Percentiles rank a stretch among this genome's conserved stretches.
Conservation (phyloP, 2,113 vertebrate genomes). For the Barbus barbus region DNA sequence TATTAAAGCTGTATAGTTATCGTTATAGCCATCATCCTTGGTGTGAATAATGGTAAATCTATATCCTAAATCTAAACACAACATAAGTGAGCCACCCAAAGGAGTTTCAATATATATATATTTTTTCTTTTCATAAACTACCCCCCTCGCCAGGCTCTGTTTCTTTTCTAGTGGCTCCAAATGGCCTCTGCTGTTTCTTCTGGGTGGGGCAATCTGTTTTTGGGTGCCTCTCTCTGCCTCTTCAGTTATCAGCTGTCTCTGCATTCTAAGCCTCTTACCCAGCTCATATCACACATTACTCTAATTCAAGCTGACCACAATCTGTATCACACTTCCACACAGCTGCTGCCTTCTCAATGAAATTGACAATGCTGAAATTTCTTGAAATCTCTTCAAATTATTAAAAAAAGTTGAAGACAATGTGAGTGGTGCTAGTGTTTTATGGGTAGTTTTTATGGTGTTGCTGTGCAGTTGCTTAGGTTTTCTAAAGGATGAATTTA, state of each 20-base stretch:
- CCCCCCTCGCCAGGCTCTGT: background rate
- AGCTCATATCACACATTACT: slow-evolving; percentile 27
- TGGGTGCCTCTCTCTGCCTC: slow-evolving; percentile 16
- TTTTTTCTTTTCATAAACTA: background rate
- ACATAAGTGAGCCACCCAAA: background rate
- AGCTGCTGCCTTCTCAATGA: slow-evolving; percentile 7
- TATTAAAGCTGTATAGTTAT: background rate
- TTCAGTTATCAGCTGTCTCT: slow-evolving; percentile 8
- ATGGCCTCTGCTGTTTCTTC: background rate
- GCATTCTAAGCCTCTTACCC: slow-evolving; percentile 19
- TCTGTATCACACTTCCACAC: background rate
- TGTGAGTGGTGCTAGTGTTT: background rate
- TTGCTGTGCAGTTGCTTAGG: background rate
- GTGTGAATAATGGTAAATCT: background rate
- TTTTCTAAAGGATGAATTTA: background rate
- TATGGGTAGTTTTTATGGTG: too few species aligned
- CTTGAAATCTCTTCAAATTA: background rate
- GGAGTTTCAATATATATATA: background rate
- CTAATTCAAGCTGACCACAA: slow-evolving; percentile 15
- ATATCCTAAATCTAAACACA: background rate
- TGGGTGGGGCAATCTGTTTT: slow-evolving; percentile 3
- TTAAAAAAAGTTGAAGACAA: background rate
- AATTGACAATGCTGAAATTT: background rate
- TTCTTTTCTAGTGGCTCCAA: background rate
- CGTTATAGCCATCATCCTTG: too few species aligned